A percentile compares a stretch with the other conserved stretches of the same genome.
phyloP scores from a whole-genome alignment of 2,888 invertebrate species.

The Mantis religiosa region DNA sequence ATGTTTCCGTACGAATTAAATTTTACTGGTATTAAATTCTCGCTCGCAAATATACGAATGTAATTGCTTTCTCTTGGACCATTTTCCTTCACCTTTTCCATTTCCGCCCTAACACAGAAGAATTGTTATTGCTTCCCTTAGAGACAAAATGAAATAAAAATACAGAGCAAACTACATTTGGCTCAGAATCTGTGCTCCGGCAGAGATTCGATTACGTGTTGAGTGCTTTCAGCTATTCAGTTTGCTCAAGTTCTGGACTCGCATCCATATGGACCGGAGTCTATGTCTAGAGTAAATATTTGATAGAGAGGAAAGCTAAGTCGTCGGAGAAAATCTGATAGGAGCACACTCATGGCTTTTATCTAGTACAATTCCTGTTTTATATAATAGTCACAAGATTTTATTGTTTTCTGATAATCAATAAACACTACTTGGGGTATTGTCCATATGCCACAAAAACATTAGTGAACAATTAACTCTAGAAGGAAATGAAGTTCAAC shows the following conservation, averaged over 20 bases:
- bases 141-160: background rate
- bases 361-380: no score
- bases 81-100: background rate
- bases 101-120: background rate
- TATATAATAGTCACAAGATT: no score
- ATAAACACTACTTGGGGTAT: no score
- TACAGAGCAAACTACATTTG: background rate
- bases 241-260: background rate
- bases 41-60: background rate
- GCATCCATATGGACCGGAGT: no score
- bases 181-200: background rate
- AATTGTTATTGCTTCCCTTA: background rate
- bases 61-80: background rate
- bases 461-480: no score
- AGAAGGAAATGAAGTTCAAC: no score
- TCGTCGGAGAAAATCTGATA: no score
- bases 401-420: no score
- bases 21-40: background rate
- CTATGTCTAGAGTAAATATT: no score
- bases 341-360: no score
- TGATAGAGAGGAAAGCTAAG: no score
- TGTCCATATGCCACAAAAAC: no score
- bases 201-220: background rate
- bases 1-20: background rate
- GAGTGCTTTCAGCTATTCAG: background rate